These are phyloP conservation scores for Leptodactylus fallax DNA, from an alignment of 2,797 vertebrate species.

Conservation along the genomic window DNA sequence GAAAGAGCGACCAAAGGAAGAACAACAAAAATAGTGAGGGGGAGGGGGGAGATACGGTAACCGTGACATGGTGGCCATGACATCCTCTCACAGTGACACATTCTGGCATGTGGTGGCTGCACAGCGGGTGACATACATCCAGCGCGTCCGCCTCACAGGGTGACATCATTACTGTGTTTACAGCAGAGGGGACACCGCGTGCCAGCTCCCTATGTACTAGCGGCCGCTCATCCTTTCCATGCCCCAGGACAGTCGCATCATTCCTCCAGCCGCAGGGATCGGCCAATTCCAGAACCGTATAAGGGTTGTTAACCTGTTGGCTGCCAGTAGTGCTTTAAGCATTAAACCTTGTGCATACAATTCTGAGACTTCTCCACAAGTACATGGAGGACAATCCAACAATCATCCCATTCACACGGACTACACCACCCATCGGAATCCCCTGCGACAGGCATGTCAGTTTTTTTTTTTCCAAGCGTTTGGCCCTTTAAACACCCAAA, in stretches of 20 bases:
- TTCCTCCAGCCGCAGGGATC: neutral
- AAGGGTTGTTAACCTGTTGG: neutral
- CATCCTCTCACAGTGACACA: too few relatives aligned
- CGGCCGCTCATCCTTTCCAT: neutral
- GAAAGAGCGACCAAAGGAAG: too few relatives aligned
- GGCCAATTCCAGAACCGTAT: neutral
- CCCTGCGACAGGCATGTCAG: too few relatives aligned
- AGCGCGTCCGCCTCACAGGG: neutral
- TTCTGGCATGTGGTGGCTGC: too few relatives aligned
- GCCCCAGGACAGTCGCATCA: neutral
- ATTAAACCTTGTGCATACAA: neutral
- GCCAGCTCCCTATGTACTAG: neutral
- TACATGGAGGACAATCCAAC: neutral
- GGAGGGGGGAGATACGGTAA: too few relatives aligned
- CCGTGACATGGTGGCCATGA: too few relatives aligned
- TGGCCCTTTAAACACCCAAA: too few relatives aligned
- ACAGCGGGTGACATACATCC: neutral
- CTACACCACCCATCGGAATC: neutral
- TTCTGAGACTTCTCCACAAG: too few relatives aligned
- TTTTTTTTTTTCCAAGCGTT: too few relatives aligned
- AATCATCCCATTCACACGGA: neutral
- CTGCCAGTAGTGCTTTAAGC: neutral
- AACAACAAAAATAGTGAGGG: too few relatives aligned
- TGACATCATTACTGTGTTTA: constrained; percentile 14
- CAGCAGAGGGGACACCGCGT: neutral